These are phyloP conservation scores for Maconellicoccus hirsutus DNA, from an alignment of 1,140 invertebrate genomes.

Conservation along the genomic window DNA sequence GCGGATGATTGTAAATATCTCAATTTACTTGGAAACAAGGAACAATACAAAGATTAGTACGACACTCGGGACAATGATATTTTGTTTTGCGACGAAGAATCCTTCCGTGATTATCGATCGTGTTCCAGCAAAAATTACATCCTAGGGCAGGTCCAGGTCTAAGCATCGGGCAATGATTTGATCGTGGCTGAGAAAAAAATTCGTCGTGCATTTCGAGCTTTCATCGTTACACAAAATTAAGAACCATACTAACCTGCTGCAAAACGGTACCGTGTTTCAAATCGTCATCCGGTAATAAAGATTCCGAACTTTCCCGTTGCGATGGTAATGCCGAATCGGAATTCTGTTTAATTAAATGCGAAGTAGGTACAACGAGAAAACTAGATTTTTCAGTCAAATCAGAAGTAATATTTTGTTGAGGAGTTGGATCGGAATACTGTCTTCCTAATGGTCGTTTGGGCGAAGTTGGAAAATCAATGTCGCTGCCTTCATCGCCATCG, in stretches of 20 bases:
- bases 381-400: not conserved
- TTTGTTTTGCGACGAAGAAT: conserved; percentile 73
- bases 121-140: conserved; percentile 81
- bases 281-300: not conserved
- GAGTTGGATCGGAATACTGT: conserved; percentile 13
- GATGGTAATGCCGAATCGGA: conserved; percentile 6
- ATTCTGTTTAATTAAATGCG: conserved; percentile 11
- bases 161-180: conserved; percentile 61
- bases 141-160: conserved; percentile 65
- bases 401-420: conserved; percentile 11
- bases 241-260: not conserved
- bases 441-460: not conserved
- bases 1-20: no score
- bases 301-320: not conserved
- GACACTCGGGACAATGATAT: conserved; percentile 76
- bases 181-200: conserved; percentile 29
- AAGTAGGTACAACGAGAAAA: not conserved
- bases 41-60: conserved; percentile 73
- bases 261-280: not conserved
- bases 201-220: no score
- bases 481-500: conserved; percentile 21
- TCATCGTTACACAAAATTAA: no score
- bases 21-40: conserved; percentile 66
- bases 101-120: conserved; percentile 61
- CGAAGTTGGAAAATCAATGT: not conserved